A percentile compares a stretch with the other conserved stretches of the same genome.
Conservation (phyloP, 2,113 vertebrate genomes). For the Syngnathoides biaculeatus region DNA sequence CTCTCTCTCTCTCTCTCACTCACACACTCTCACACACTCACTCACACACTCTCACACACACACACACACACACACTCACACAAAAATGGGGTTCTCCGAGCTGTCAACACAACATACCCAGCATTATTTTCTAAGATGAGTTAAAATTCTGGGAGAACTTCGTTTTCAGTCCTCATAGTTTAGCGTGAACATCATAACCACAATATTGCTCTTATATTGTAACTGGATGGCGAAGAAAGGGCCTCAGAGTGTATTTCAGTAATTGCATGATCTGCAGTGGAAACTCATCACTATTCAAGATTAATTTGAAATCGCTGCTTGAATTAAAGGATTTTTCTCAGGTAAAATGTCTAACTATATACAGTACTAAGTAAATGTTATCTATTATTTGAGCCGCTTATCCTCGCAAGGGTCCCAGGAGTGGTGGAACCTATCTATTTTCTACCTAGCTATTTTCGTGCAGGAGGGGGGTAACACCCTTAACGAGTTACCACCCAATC, state of each 20-base stretch:
- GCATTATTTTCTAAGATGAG: not conserved
- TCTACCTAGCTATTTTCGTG: no score
- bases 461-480: no score
- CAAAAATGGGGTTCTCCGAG: not conserved
- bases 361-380: not conserved
- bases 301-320: not conserved
- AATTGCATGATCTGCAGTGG: not conserved
- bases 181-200: no score
- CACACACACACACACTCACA: no score
- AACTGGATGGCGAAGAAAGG: not conserved
- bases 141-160: not conserved
- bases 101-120: not conserved
- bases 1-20: no score
- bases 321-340: not conserved
- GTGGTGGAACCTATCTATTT: no score
- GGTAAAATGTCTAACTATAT: not conserved
- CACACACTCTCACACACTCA: no score
- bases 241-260: not conserved
- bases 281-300: not conserved
- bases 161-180: no score
- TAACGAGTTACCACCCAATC: no score
- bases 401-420: no score
- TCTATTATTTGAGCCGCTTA: no score
- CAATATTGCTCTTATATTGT: not conserved
- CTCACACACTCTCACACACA: no score